Conservation (phyloP, 1,140 invertebrate species). For the Geopemphigus sp. region DNA sequence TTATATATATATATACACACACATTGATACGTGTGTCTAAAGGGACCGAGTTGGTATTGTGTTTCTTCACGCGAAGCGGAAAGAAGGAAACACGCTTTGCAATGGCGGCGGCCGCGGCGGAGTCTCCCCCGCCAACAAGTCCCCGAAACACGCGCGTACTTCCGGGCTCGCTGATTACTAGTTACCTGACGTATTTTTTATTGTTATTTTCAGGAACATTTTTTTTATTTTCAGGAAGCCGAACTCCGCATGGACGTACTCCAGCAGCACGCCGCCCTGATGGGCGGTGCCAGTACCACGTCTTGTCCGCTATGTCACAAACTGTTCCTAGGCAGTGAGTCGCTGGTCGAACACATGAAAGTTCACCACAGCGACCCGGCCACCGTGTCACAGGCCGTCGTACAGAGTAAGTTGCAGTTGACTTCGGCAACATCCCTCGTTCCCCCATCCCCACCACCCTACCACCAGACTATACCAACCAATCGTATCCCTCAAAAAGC, state of each 20-base stretch:
- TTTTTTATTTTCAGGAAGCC: conserved; percentile 64
- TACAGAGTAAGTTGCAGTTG: conserved; percentile 26
- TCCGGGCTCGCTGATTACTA: conserved; percentile 22
- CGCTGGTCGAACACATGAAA: conserved; percentile 93
- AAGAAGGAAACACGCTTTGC: conserved; percentile 21
- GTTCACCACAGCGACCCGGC: conserved; percentile 90
- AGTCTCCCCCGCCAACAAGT: conserved; percentile 26
- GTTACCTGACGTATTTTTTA: conserved; percentile 35
- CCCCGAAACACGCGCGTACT: conserved; percentile 13
- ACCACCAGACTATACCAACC: no score
- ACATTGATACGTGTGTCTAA: neutral
- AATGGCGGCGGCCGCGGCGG: conserved; percentile 11
- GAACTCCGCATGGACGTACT: conserved; percentile 81
- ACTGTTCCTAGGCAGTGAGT: conserved; percentile 85
- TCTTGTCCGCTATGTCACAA: conserved; percentile 90
- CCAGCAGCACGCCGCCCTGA: conserved; percentile 89
- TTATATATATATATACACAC: no score
- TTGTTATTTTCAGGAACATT: conserved; percentile 49
- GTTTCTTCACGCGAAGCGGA: conserved; percentile 25
- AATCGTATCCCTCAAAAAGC: no score
- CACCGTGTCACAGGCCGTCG: conserved; percentile 49
- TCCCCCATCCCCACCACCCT: no score
- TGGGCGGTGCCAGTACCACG: conserved; percentile 64
- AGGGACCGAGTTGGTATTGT: conserved; percentile 4
- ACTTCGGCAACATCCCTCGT: no score